phyloP scores from a whole-genome alignment of 2,797 vertebrate species.

The Chrosomus eos region DNA sequence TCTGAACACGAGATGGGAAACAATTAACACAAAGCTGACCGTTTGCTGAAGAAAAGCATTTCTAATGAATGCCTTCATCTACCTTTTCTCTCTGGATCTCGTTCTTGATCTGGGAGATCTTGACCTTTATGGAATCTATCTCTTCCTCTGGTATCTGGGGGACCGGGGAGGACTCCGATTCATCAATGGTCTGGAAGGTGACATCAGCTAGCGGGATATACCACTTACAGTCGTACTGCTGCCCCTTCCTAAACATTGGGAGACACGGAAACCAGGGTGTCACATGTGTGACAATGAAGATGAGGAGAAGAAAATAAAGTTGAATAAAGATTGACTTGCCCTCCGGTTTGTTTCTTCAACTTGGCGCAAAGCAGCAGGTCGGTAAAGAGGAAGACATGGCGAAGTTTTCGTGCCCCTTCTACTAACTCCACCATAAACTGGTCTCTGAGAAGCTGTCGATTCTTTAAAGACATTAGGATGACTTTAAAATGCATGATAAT shows the following conservation, averaged over 20 bases:
- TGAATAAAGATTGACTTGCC: constrained; percentile 76
- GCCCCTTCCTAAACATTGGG: constrained; percentile 87
- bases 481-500: not conserved
- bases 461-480: constrained; percentile 71
- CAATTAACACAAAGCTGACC: not conserved
- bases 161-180: constrained; percentile 86
- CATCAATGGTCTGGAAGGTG: constrained; percentile 92
- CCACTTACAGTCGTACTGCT: constrained; percentile 98
- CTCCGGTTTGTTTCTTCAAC: constrained; percentile 96
- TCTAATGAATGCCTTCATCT: constrained; percentile 54
- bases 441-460: constrained; percentile 96
- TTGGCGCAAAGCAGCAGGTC: constrained; percentile 97
- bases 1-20: constrained; percentile 73
- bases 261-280: not conserved
- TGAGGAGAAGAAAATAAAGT: not conserved
- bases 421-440: constrained; percentile 99
- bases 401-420: constrained; percentile 93
- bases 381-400: constrained; percentile 95
- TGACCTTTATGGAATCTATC: constrained; percentile 93
- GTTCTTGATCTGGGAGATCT: constrained; percentile 96
- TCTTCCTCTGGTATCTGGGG: constrained; percentile 94
- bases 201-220: constrained; percentile 94
- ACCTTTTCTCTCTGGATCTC: constrained; percentile 97
- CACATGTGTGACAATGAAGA: not conserved
- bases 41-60: not conserved